Conservation (phyloP, 2,888 invertebrate genomes). For the Euphydryas editha region DNA sequence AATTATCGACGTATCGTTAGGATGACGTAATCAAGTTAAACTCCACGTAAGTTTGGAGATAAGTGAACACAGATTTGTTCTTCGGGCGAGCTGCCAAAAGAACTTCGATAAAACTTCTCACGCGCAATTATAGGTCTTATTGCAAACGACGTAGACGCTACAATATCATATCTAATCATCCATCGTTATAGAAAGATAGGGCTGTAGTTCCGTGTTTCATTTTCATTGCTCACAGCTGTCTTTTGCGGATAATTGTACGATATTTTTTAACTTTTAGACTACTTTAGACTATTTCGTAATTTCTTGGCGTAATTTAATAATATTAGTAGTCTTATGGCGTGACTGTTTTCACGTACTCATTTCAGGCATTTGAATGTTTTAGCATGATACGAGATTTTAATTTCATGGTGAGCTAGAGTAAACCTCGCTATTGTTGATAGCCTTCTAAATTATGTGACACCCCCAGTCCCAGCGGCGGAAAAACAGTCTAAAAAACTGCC, state of each 20-base stretch:
- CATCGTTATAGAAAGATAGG: neutral
- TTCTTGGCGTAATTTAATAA: neutral
- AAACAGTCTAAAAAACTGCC: no score
- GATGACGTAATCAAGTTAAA: slow-evolving; percentile 8
- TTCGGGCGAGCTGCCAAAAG: slow-evolving; percentile 5
- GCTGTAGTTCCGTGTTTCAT: slow-evolving; percentile 1
- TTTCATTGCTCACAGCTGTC: slow-evolving; percentile 12
- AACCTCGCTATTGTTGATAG: no score
- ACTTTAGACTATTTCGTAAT: neutral
- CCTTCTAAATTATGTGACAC: no score
- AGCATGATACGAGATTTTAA: no score
- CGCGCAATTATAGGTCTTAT: slow-evolving; percentile 1
- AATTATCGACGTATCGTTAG: neutral
- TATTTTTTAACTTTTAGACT: neutral
- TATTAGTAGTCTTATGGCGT: neutral
- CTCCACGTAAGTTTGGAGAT: slow-evolving; percentile 11
- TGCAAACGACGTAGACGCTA: neutral
- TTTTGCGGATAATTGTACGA: slow-evolving; percentile 1
- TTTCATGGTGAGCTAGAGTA: no score
- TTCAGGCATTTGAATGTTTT: no score
- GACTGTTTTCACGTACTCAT: no score
- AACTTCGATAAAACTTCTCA: neutral
- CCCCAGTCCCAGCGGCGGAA: no score
- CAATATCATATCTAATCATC: neutral
- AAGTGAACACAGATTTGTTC: slow-evolving; percentile 8